These are phyloP conservation scores for Tenthredo mesomela DNA, from an alignment of 2,888 invertebrate species.

Conservation along the genomic window DNA sequence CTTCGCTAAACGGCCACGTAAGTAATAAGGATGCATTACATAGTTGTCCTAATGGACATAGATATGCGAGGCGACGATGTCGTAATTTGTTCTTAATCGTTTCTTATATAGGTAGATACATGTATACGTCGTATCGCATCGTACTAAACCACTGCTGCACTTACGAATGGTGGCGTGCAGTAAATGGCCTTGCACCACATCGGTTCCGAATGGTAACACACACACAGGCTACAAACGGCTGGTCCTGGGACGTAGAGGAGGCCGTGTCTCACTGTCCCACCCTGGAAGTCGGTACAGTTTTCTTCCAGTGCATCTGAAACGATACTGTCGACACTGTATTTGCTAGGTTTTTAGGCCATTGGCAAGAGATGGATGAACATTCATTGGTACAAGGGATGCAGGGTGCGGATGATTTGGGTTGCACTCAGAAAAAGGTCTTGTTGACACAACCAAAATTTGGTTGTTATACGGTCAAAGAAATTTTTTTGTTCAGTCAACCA, in stretches of 20 bases:
- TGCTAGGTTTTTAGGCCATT: background rate
- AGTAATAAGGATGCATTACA: background rate
- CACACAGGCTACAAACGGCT: slow-evolving; percentile 91
- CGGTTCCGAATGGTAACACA: slow-evolving; percentile 91
- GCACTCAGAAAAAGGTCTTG: too few species aligned
- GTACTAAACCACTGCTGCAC: slow-evolving; percentile 71
- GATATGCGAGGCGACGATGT: background rate
- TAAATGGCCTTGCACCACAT: slow-evolving; percentile 94
- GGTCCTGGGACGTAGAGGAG: slow-evolving; percentile 91
- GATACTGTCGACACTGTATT: slow-evolving; percentile 53
- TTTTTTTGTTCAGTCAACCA: too few species aligned
- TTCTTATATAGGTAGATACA: background rate
- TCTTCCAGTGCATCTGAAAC: slow-evolving; percentile 85
- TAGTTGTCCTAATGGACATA: background rate
- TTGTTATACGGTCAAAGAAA: too few species aligned
- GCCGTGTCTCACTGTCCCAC: slow-evolving; percentile 88
- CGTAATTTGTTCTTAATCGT: slow-evolving; percentile 9
- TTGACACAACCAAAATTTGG: too few species aligned
- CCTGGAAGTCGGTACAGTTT: slow-evolving; percentile 92
- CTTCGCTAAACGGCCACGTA: slow-evolving; percentile 14
- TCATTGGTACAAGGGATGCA: background rate
- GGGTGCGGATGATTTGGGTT: background rate
- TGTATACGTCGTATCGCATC: background rate
- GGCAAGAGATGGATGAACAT: background rate
- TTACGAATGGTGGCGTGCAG: slow-evolving; percentile 92